Conservation (phyloP, 2,888 invertebrate species). For the Branchipolynoe longqiensis region DNA sequence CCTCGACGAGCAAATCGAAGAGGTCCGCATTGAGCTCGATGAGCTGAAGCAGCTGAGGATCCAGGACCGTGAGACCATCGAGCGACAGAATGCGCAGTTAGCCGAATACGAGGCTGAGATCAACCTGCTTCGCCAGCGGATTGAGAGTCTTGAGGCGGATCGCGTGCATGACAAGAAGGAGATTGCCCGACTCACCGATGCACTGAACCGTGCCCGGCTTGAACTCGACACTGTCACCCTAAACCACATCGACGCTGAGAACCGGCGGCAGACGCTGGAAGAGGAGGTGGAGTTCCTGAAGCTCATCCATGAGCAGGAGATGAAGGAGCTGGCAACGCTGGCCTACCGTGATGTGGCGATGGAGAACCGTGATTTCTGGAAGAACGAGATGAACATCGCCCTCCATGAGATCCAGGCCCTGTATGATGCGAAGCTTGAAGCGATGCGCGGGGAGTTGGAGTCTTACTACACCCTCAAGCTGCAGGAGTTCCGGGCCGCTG, state of each 20-base stretch:
- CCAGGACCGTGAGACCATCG: conserved; percentile 81
- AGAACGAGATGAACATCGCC: conserved; percentile 82
- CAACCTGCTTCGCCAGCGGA: conserved; percentile 78
- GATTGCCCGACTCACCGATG: conserved; percentile 75
- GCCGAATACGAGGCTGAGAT: conserved; percentile 82
- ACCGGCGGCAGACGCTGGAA: conserved; percentile 43
- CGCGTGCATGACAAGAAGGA: conserved; percentile 74
- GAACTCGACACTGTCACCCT: conserved; percentile 54
- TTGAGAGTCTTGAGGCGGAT: conserved; percentile 81
- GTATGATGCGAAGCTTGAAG: conserved; percentile 82
- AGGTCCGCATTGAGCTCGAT: conserved; percentile 71
- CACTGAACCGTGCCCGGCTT: conserved; percentile 70
- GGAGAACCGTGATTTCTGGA: too few species aligned
- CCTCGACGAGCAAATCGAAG: conserved; percentile 82
- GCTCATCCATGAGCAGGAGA: conserved; percentile 73
- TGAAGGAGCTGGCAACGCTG: conserved; percentile 82
- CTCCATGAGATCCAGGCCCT: conserved; percentile 83
- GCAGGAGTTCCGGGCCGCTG: conserved; percentile 83
- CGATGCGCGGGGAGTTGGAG: conserved; percentile 82
- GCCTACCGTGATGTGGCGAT: conserved; percentile 83
- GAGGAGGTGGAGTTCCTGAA: conserved; percentile 60
- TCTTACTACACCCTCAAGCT: conserved; percentile 83
- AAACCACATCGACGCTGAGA: conserved; percentile 55
- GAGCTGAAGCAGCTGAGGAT: conserved; percentile 70
- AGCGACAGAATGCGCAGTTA: too few species aligned